Evolutionary conservation across 92 coral and sea anemone genomes (phyloP).

Genomic region (Heteractis magnifica): DNA sequence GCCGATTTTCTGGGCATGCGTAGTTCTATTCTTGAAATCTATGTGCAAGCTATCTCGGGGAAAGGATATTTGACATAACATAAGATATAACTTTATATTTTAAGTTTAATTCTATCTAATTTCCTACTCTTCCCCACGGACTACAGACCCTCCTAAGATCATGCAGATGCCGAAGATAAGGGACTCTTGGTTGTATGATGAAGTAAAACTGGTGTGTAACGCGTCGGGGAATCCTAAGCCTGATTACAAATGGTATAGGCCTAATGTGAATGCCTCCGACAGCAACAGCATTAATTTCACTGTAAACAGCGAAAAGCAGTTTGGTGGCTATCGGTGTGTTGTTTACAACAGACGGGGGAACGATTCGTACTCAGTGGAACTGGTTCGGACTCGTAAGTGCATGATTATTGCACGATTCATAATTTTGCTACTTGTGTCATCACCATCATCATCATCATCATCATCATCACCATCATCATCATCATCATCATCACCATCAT

Average conservation of each 20-base stretch:
- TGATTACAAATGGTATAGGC: slow-evolving; percentile 26
- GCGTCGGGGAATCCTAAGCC: slow-evolving; percentile 48
- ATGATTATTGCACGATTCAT: too few relatives aligned
- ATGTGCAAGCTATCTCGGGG: background rate
- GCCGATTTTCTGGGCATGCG: background rate
- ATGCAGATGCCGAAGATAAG: background rate
- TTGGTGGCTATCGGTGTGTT: slow-evolving; percentile 42
- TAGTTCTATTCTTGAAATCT: background rate
- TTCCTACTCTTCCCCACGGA: too few relatives aligned
- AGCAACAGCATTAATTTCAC: background rate
- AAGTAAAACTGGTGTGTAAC: slow-evolving; percentile 8
- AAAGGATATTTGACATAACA: too few relatives aligned
- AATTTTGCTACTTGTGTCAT: background rate
- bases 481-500: background rate
- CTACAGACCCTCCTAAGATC: background rate
- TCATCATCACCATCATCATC: too few relatives aligned
- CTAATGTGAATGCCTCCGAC: background rate
- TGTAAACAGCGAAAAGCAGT: slow-evolving; percentile 15
- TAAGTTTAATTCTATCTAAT: background rate
- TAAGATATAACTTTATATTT: too few relatives aligned
- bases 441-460: too few relatives aligned
- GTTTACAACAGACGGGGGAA: slow-evolving; percentile 30
- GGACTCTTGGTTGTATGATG: background rate
- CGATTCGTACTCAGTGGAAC: background rate
- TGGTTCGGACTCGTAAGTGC: slow-evolving; percentile 30